Evolutionary conservation across 2,797 vertebrate species (phyloP).

Genomic region (Eospalax fontanierii): DNA sequence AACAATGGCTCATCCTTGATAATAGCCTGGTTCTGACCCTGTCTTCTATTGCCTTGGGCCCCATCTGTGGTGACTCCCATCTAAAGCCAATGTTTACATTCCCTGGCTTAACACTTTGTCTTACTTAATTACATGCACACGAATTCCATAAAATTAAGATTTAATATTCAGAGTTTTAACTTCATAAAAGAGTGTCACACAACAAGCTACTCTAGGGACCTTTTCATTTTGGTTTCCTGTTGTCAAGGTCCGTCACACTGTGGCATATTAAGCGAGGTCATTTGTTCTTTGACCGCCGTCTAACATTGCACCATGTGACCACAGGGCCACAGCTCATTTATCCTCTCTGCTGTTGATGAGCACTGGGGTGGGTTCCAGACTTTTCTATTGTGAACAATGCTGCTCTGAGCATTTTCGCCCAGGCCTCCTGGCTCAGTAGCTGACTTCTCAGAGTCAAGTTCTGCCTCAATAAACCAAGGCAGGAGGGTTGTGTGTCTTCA

Average conservation of each 20-base stretch:
- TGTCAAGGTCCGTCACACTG: background rate
- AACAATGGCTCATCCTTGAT: slow-evolving; percentile 17
- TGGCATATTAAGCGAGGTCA: background rate
- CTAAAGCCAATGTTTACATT: background rate
- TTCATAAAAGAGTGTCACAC: background rate
- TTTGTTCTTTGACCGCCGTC: background rate
- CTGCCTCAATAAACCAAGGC: slow-evolving; percentile 54
- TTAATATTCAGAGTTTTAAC: slow-evolving; percentile 18
- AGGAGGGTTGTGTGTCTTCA: slow-evolving; percentile 24
- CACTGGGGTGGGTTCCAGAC: background rate
- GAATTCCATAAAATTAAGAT: slow-evolving; percentile 31
- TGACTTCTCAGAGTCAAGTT: slow-evolving; percentile 29
- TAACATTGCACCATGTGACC: background rate
- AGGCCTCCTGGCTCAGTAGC: background rate
- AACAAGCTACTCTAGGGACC: slow-evolving; percentile 11
- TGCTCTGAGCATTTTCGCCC: background rate
- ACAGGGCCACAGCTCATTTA: background rate
- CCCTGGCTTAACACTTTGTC: slow-evolving; percentile 27
- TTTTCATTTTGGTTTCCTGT: background rate
- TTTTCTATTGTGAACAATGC: background rate
- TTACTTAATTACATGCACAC: background rate
- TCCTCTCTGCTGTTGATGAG: background rate
- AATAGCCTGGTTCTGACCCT: background rate
- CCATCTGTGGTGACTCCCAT: background rate
- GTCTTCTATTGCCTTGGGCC: background rate